Evolutionary conservation across 2,888 invertebrate genomes (phyloP).

Genomic region (Drosophila prolongata): DNA sequence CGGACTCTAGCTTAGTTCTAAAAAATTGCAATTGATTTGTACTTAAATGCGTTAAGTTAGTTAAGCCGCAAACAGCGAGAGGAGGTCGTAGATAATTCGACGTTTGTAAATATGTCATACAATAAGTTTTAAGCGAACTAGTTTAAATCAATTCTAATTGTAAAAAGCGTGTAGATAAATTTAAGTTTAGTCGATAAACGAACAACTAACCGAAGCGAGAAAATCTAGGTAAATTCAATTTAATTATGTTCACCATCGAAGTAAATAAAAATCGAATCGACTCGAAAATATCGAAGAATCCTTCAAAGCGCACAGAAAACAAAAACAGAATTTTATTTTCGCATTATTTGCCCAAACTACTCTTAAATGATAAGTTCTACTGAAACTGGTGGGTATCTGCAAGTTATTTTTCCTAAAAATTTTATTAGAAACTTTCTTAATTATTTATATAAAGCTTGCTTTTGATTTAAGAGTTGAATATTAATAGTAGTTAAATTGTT

Average conservation of each 20-base stretch:
- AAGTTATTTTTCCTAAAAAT: conserved; percentile 25
- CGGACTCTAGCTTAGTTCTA: conserved; percentile 51
- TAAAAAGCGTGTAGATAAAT: conserved; percentile 69
- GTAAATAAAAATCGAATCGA: conserved; percentile 41
- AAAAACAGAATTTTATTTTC: conserved; percentile 39
- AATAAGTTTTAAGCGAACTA: conserved; percentile 75
- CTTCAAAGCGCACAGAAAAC: conserved; percentile 44
- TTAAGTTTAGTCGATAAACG: conserved; percentile 71
- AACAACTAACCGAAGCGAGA: conserved; percentile 44
- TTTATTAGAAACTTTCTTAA: conserved; percentile 17
- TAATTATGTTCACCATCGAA: conserved; percentile 46
- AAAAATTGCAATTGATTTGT: conserved; percentile 70
- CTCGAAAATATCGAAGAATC: conserved; percentile 32
- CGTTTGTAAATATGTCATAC: conserved; percentile 73
- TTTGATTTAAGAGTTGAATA: conserved; percentile 32
- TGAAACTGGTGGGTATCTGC: conserved; percentile 45
- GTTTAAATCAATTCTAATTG: conserved; percentile 74
- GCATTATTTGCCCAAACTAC: conserved; percentile 14
- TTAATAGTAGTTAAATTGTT: conserved; percentile 33
- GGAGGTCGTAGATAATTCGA: conserved; percentile 49
- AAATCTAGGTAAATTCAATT: conserved; percentile 46
- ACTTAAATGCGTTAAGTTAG: conserved; percentile 73
- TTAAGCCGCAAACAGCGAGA: conserved; percentile 46
- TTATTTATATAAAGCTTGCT: conserved; percentile 30
- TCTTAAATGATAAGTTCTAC: conserved; percentile 27